Evolutionary conservation across 2,113 vertebrate species (phyloP), one percentile per base, ranked within the genome.

Genomic region (Xenotilapia caudafasciata): DNA sequence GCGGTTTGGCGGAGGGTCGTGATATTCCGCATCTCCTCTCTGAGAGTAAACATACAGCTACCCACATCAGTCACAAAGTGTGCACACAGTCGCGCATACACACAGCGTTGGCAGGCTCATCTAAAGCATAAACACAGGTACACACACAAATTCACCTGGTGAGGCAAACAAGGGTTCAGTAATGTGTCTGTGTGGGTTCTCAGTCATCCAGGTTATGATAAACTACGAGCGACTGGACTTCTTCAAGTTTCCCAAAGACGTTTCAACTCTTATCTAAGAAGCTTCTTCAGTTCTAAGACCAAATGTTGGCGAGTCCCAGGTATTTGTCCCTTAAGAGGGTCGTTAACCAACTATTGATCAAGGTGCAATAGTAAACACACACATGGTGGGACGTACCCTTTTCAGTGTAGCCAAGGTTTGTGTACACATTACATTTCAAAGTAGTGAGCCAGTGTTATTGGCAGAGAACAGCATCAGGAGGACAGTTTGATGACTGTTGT

Each of bases 11-110:
- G 92, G 84, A 90, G 77, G 55, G 58, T 82, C 58, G 95, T 73
- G 94, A 95, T 93, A 96, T 96, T 96, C 92, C 84, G 85, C 96
- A 95, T 91, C 90, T 92, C 21, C 56, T 33, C 82, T 83, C 75
- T 8, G 62, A 92, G 88, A 94, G 91, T 90, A 94, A 94, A 96
- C 90, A 88, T 53, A 83, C 87, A 93, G 83, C 80, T 82, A n/a
- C 80, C 80, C 91, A 94, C 92, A 94, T 92, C 90, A 91, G 87
- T 90, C 79, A 65, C 84, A 62, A 14, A 68, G 68, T 56, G 15
- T 77, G 38, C 38, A 53, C 77, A 88, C 85, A 54, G 75, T 88
- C 83, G 89, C 85, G 23, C 35, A 70, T 9, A 19, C 15, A 49
- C 62, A 84, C 88, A 92, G 77, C 47, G 70, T 81, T 84, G 86